These are phyloP conservation scores for Erythrocercus mccallii DNA, from an alignment of 2,113 vertebrate genomes.

Conservation along the genomic window DNA sequence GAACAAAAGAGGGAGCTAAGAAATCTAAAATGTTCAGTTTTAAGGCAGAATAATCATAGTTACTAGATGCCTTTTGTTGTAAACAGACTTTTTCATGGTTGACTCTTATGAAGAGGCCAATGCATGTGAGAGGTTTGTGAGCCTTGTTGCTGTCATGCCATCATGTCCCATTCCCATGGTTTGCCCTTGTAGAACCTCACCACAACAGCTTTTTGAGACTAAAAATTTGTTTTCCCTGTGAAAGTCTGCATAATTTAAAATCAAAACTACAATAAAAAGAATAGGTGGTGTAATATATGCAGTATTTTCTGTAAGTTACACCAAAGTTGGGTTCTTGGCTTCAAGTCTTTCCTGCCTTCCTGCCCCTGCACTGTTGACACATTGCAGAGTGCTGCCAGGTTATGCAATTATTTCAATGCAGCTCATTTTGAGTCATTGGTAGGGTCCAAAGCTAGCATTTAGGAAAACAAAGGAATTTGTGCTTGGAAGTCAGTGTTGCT, in stretches of 20 bases:
- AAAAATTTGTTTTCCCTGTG: not conserved
- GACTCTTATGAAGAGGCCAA: not conserved
- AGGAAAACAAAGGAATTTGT: conserved; percentile 43
- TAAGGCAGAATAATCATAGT: conserved; percentile 3
- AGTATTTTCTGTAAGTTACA: not conserved
- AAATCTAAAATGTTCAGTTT: not conserved
- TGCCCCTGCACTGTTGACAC: not conserved
- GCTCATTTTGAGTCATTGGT: not conserved
- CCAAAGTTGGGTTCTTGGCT: not conserved
- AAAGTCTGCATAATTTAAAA: not conserved
- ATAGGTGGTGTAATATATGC: not conserved
- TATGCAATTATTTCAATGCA: not conserved
- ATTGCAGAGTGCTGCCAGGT: not conserved
- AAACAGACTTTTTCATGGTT: not conserved
- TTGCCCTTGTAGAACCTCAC: not conserved
- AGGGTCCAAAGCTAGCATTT: conserved; percentile 14
- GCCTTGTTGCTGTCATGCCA: not conserved
- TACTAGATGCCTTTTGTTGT: conserved; percentile 28
- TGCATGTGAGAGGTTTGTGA: not conserved
- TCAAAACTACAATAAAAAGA: not conserved
- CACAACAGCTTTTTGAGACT: not conserved
- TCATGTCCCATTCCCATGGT: not conserved
- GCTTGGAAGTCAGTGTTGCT: conserved; percentile 32
- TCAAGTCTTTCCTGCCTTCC: not conserved
- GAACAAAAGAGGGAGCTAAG: conserved; percentile 48